Evolutionary conservation across 2,888 invertebrate species (phyloP).

Genomic region (Ptychoptera contaminata): DNA sequence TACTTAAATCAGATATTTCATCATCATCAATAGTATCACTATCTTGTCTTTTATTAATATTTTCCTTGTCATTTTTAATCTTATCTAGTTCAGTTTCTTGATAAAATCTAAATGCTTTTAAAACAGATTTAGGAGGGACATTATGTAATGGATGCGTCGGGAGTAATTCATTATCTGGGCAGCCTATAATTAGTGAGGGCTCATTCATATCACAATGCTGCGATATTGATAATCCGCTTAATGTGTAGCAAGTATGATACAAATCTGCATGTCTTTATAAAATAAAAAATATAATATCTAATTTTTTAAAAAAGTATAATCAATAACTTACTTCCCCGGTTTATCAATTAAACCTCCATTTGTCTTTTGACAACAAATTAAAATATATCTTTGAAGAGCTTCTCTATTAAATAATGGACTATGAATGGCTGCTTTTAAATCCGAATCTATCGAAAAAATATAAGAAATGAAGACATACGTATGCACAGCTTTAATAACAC

Average conservation of each 20-base stretch:
- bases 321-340: conserved; percentile 70
- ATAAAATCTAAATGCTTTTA: conserved; percentile 34
- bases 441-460: conserved; percentile 3
- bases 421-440: conserved; percentile 14
- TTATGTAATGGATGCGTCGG: conserved; percentile 73
- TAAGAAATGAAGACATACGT: background rate
- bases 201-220: conserved; percentile 46
- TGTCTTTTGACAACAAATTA: conserved; percentile 79
- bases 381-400: conserved; percentile 87
- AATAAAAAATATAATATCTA: conserved; percentile 8
- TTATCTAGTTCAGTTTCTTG: conserved; percentile 1
- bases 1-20: no score
- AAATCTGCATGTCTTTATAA: conserved; percentile 62
- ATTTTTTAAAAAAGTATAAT: background rate
- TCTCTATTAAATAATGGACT: conserved; percentile 56
- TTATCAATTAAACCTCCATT: conserved; percentile 90
- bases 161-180: conserved; percentile 51
- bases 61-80: no score
- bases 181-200: conserved; percentile 44
- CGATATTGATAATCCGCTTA: conserved; percentile 87
- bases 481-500: background rate
- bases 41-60: no score
- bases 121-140: conserved; percentile 50
- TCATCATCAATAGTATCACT: no score
- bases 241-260: conserved; percentile 93